These are phyloP conservation scores for Chromis chromis DNA, from an alignment of 2,797 vertebrate species.

Conservation along the genomic window DNA sequence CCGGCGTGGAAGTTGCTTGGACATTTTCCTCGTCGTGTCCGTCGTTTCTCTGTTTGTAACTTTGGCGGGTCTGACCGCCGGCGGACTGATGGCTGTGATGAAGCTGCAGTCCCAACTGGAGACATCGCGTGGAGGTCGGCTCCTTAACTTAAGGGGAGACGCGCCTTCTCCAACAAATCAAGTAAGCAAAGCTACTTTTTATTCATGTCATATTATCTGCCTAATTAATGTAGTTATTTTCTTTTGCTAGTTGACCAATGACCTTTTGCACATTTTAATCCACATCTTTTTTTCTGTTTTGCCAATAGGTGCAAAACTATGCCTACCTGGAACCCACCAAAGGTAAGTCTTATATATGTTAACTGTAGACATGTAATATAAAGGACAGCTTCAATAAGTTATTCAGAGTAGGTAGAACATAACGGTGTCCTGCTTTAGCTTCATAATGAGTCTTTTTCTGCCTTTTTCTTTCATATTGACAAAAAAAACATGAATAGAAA, in stretches of 20 bases:
- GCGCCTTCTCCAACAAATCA: constrained; percentile 7
- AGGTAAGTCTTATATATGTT: constrained; percentile 60
- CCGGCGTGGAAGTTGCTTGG: constrained; percentile 61
- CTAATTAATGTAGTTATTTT: background rate
- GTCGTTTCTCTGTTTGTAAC: constrained; percentile 65
- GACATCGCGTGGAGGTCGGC: too few relatives aligned
- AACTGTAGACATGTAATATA: background rate
- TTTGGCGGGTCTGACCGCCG: constrained; percentile 37
- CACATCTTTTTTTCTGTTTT: background rate
- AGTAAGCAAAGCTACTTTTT: constrained; percentile 42
- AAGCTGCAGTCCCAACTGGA: constrained; percentile 16
- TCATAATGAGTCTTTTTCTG: background rate
- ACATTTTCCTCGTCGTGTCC: constrained; percentile 71
- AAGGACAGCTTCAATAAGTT: background rate
- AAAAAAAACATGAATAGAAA: background rate
- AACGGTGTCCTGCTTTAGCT: background rate
- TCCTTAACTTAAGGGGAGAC: too few relatives aligned
- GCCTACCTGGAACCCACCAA: background rate
- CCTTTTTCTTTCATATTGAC: background rate
- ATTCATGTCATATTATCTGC: background rate
- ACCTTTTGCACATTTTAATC: constrained; percentile 14
- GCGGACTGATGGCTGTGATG: constrained; percentile 27
- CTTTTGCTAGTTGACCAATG: background rate
- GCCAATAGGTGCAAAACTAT: constrained; percentile 68
- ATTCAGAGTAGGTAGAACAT: background rate